Conservation (phyloP, 2,113 vertebrate species). For the Strix aluco region DNA sequence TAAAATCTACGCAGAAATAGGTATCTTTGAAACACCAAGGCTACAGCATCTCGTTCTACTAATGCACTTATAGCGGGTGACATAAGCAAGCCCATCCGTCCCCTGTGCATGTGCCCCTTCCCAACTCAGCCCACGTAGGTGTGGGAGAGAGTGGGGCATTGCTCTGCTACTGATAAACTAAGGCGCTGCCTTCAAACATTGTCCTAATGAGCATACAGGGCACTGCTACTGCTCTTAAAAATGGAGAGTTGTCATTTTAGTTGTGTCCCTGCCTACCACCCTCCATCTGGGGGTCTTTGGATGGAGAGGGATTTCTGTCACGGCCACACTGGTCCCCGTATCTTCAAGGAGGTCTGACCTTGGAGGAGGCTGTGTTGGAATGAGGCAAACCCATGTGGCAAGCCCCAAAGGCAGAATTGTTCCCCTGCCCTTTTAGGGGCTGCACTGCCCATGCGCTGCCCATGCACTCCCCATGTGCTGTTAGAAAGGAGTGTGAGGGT, state of each 20-base stretch:
- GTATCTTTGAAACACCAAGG: not conserved
- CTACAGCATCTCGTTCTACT: not conserved
- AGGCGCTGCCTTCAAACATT: not conserved
- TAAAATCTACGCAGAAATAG: not conserved
- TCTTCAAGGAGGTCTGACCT: not conserved
- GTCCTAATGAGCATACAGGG: not conserved
- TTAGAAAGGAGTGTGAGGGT: not conserved
- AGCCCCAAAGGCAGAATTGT: not conserved
- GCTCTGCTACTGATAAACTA: not conserved
- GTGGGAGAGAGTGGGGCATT: not conserved
- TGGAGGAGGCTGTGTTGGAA: not conserved
- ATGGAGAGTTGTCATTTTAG: accelerated
- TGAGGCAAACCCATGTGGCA: accelerated
- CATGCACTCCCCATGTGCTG: accelerated
- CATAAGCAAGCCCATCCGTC: not conserved
- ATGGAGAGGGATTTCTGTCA: not conserved
- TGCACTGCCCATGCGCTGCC: accelerated
- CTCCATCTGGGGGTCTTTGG: not conserved
- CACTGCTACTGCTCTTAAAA: not conserved
- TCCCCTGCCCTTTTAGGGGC: not conserved
- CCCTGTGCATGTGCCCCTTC: accelerated
- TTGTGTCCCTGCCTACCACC: not conserved
- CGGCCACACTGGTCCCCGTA: accelerated
- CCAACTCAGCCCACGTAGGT: accelerated
- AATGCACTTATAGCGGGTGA: not conserved